Evolutionary conservation across 1,140 invertebrate species (phyloP).

Genomic region (Reticulitermes speratus): DNA sequence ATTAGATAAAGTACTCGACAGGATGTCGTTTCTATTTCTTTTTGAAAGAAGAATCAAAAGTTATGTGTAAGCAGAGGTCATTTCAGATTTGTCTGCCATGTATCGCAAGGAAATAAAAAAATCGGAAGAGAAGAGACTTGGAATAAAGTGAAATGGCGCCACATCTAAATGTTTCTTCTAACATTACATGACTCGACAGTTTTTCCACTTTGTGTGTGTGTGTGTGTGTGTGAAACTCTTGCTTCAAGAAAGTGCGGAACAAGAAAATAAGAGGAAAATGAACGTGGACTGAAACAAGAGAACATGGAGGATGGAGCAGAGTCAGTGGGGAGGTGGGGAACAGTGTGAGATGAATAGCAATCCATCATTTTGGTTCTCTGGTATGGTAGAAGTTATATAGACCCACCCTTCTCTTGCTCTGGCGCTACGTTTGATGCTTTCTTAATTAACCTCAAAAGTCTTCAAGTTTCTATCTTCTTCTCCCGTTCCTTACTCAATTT

Average conservation of each 20-base stretch:
- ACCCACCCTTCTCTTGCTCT: slow-evolving; percentile 21
- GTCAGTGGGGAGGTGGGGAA: neutral
- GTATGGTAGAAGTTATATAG: slow-evolving; percentile 26
- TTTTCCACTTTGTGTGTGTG: neutral
- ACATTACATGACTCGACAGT: neutral
- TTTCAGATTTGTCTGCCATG: neutral
- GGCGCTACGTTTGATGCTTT: slow-evolving; percentile 29
- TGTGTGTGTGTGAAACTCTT: slow-evolving; percentile 2
- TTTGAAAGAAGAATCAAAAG: too few relatives aligned
- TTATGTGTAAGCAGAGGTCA: too few relatives aligned
- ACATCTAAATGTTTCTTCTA: neutral
- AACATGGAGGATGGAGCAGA: neutral
- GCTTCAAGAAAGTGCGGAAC: neutral
- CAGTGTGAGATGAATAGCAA: slow-evolving; percentile 21
- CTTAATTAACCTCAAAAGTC: slow-evolving; percentile 27
- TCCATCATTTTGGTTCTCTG: slow-evolving; percentile 30
- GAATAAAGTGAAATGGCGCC: neutral
- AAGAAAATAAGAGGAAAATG: slow-evolving; percentile 17
- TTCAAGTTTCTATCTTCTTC: slow-evolving; percentile 3
- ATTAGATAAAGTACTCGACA: too few relatives aligned
- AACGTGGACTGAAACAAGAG: slow-evolving; percentile 12
- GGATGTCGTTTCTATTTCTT: too few relatives aligned
- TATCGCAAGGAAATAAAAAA: neutral
- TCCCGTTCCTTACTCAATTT: neutral
- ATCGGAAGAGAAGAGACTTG: neutral